Base-by-base conservation (phyloP, 1,140 invertebrate species). In the Megathymus violae region DNA sequence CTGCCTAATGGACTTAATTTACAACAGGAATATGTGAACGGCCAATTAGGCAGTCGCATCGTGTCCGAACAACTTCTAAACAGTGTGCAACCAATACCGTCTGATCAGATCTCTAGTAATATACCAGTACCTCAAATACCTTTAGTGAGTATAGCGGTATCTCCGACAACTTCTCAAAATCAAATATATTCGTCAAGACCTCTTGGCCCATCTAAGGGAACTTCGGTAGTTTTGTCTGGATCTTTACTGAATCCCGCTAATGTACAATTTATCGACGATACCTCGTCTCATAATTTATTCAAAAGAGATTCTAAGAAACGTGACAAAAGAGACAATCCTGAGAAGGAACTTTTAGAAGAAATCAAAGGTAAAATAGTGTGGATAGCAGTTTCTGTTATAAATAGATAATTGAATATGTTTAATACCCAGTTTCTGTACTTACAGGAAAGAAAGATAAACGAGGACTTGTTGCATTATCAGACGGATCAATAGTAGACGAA, bases 401-500 rank as follows among this genome's bases (percentile, higher is more conserved):
- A 15, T 60, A 34, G 46, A 36, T 34, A 14, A 44, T 7, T 36
- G 4, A 1, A 36, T 36, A 36, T 22, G 19, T 3, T 36, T 36
- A 36, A 36, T 17, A 11, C 38, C 43, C 13, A 44, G 7, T 22
- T 56, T 19, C 22, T 63, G 16, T 48, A 27, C 76, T 82, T 56
- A 3, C 68, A 82, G 93, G 89, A 41, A 93, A 93, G 68, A 92
- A 93, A 63, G 92, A 92, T 38, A 95, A 95, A 68, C 92, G 95
- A 3, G 94, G 93, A 5, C 76, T 96, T 1, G 88, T 95, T 1
- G 91, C 93, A 1, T 74, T 95, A 1, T 92, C 93, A 0, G 94
- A 95, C 62, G 95, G 94, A 0, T 93, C 94, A 0, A 80, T 95
- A 19, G 83, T 95, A 0, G 94, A 95, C 61, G 95, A 95, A 66